These are phyloP conservation scores for Notolabrus celidotus DNA, from an alignment of 2,797 vertebrate species.

Conservation along the genomic window DNA sequence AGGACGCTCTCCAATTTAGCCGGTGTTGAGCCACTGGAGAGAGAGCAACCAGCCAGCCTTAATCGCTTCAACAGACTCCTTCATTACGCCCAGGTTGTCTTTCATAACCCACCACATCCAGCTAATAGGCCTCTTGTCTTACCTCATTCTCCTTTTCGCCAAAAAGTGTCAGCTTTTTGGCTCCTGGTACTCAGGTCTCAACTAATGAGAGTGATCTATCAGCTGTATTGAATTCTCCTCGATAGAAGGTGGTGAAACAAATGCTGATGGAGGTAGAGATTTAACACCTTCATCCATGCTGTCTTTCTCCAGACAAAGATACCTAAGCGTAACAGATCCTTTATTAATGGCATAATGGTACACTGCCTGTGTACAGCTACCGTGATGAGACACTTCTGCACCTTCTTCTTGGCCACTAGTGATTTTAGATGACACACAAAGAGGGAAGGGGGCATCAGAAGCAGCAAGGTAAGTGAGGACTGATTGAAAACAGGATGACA, in stretches of 20 bases:
- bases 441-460: not conserved
- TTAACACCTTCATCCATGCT: conserved; percentile 49
- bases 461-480: conserved; percentile 38
- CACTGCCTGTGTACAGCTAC: conserved; percentile 18
- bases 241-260: conserved; percentile 35
- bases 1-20: conserved; percentile 26
- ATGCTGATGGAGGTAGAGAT: conserved; percentile 2
- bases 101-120: conserved; percentile 42
- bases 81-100: conserved; percentile 56
- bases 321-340: conserved; percentile 46
- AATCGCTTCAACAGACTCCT: conserved; percentile 46
- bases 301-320: conserved; percentile 50
- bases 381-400: conserved; percentile 46
- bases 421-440: conserved; percentile 28
- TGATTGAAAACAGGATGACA: conserved; percentile 45
- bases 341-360: conserved; percentile 45
- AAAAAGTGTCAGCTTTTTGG: conserved; percentile 49
- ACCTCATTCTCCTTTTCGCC: conserved; percentile 26
- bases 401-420: conserved; percentile 37
- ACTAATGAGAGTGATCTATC: conserved; percentile 64
- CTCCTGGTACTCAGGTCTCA: conserved; percentile 45
- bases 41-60: conserved; percentile 36
- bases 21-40: conserved; percentile 7
- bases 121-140: conserved; percentile 62
- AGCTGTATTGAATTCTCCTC: conserved; percentile 56